phyloP scores from a whole-genome alignment of 2,797 vertebrate genomes.

The Tenualosa thibaudeaui region DNA sequence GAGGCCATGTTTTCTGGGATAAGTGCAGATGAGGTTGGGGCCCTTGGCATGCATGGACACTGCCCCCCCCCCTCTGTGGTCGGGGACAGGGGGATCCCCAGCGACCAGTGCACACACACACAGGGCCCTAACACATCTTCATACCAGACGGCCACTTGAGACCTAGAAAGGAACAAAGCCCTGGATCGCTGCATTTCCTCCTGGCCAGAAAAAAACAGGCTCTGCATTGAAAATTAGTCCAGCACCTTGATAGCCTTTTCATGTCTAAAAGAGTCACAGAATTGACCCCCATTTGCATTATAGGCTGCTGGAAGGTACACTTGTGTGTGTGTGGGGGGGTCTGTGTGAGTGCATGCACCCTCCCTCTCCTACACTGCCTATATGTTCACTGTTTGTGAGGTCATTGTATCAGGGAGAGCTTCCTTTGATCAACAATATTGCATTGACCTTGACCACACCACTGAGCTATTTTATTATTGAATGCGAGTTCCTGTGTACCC shows the following conservation, averaged over 20 bases:
- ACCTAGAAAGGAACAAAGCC: constrained; percentile 73
- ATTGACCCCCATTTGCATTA: constrained; percentile 45
- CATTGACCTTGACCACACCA: constrained; percentile 70
- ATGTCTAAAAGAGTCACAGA: constrained; percentile 59
- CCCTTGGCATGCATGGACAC: not conserved
- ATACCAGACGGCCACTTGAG: constrained; percentile 60
- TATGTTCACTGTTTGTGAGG: constrained; percentile 1
- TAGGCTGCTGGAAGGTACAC: constrained; percentile 45
- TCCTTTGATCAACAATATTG: constrained; percentile 82
- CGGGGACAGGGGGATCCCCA: not conserved
- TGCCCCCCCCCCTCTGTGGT: not conserved
- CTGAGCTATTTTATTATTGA: constrained; percentile 67
- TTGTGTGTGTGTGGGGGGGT: not conserved
- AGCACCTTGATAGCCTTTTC: constrained; percentile 66
- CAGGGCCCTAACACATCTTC: constrained; percentile 7
- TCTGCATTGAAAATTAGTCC: constrained; percentile 65
- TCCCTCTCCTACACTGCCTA: not conserved
- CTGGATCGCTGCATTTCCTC: constrained; percentile 46
- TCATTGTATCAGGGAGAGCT: constrained; percentile 69
- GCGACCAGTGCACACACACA: not conserved
- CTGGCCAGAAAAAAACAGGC: constrained; percentile 58
- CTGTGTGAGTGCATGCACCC: not conserved
- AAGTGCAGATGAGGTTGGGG: not conserved
- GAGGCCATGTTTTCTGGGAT: not conserved
- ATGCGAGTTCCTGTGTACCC: constrained; percentile 73